A percentile compares a stretch with the other conserved stretches of the same genome.
Evolutionary conservation across 2,113 vertebrate species (phyloP).

Genomic region (Clinocottus analis): DNA sequence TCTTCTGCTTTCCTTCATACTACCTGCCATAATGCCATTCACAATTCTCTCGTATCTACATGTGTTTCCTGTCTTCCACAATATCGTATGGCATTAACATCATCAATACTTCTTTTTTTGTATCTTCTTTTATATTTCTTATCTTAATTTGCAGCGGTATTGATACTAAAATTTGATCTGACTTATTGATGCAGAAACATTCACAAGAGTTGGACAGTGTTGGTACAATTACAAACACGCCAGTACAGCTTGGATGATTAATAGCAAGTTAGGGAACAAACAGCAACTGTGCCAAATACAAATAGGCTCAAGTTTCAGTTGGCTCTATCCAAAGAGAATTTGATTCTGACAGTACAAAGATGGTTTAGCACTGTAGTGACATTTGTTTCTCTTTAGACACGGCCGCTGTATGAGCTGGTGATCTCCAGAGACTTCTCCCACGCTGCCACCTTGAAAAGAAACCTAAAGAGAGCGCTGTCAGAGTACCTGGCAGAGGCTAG

Average conservation of each 20-base stretch:
- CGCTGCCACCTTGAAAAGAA: slow-evolving; percentile 82
- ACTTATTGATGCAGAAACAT: slow-evolving; percentile 7
- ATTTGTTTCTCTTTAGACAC: slow-evolving; percentile 74
- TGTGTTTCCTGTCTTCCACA: not conserved
- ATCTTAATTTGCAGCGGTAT: not conserved
- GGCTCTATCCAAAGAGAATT: not conserved
- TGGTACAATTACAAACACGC: slow-evolving; percentile 18
- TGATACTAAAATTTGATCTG: slow-evolving; percentile 1
- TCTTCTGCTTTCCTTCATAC: not conserved
- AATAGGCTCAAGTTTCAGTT: slow-evolving; percentile 15
- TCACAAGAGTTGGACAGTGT: not conserved
- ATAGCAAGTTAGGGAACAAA: slow-evolving; percentile 40
- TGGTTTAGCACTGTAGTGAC: not conserved
- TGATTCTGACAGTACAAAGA: not conserved
- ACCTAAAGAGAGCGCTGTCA: slow-evolving; percentile 86
- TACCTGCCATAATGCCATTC: not conserved
- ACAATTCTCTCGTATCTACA: not conserved
- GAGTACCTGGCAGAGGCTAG: slow-evolving; percentile 88
- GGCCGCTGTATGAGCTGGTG: slow-evolving; percentile 89
- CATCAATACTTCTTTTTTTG: not conserved
- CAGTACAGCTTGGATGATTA: slow-evolving; percentile 38
- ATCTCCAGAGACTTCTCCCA: slow-evolving; percentile 83
- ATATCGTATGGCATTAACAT: not conserved
- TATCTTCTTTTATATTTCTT: not conserved
- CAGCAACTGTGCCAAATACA: slow-evolving; percentile 38